Base-by-base conservation (phyloP, 1,140 invertebrate genomes). In the Triops cancriformis region DNA sequence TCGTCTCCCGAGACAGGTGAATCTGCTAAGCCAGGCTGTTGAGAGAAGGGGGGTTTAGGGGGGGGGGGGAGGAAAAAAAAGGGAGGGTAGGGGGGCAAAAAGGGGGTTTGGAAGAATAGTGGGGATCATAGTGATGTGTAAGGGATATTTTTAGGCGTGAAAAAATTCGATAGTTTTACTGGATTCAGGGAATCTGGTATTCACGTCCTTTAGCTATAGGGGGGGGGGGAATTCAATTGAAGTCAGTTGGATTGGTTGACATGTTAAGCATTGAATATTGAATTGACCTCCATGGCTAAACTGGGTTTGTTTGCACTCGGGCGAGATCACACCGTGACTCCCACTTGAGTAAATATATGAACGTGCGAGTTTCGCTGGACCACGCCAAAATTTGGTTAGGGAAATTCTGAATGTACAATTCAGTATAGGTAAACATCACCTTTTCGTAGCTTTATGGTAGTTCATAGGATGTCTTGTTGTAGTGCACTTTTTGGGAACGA, bases 1-100 rank as follows among this genome's bases (percentile, higher is more conserved):
- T 64, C 51, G 51, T 64, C 51, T 64, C 51, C 51, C 14, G 51
- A 64, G 51, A 64, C 51, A 64, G 51, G 51, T 64, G 51, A 64
- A 64, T 64, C 51, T 64, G 51, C 51, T 64, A 9, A 9, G 51
- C 51, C 51, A 64, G 51, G 51, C 51, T n/a, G 3, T 64, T 64
- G n/a, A n/a, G n/a, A n/a, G n/a, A n/a, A n/a, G n/a, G n/a, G n/a
- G n/a, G n/a, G n/a, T 64, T 18, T 5, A 18, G 14, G 18, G 9
- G 18, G 14, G 6, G 14, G 18, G 23, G 18, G n/a, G 51, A 14
- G 1, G 23, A 18, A 64, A 18, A 64, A 64, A 64, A 23, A 14
- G 0, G 7, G 10, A 23, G 0, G 14, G 23, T 23, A 9, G 31
- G 31, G 7, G 31, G 31, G 31, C 7, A 7, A 37, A 37, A 37